Evolutionary conservation across 2,113 vertebrate species (phyloP), one percentile per base, ranked within the genome.

Genomic region (Eurystomus gularis): DNA sequence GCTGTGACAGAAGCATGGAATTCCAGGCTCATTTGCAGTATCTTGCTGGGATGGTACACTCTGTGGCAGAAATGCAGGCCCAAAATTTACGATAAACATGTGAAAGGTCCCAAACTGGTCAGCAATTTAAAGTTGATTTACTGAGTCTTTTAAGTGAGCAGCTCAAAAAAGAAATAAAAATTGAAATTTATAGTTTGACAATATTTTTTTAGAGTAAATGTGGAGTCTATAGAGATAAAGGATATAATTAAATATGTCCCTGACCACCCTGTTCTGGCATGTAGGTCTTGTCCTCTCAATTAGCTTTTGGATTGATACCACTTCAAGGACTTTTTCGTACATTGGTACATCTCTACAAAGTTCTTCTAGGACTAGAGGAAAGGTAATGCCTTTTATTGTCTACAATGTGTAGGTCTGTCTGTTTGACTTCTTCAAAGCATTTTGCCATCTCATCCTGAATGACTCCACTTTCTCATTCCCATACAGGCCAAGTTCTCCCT

Each of bases 251-350:
- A 39, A 13, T 55, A 20, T 55, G 6, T 57, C 25, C 35, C 14
- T 84, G 25, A 44, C 5, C 13, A 31, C 4, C 4, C 4, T n/a
- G 3, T 68, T 81, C 28, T 26, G 7, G 17, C 15, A 48, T 1
- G 1, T 57, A 81, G 4, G 3, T 61, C 35, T 61, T 58, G 23
- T 37, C 4, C 1, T 86, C 16, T 14, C 0, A 4, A 11, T 42
- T 66, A 61, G 2, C 6, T 82, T 88, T 90, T 42, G 39, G 44
- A 52, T 5, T 64, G 16, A 11, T 60, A 35, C 29, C 55, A 65
- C 75, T 69, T 77, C 54, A 83, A 37, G n/a, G 13, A 44, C 3
- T 10, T 65, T 33, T 77, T 73, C 3, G 3, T 77, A 6, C 17
- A 76, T 39, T 1, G 2, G 4, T 62, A n/a, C n/a, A n/a, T n/a